phyloP scores from a whole-genome alignment of 1,140 invertebrate genomes.

The Armadillidium nasatum region DNA sequence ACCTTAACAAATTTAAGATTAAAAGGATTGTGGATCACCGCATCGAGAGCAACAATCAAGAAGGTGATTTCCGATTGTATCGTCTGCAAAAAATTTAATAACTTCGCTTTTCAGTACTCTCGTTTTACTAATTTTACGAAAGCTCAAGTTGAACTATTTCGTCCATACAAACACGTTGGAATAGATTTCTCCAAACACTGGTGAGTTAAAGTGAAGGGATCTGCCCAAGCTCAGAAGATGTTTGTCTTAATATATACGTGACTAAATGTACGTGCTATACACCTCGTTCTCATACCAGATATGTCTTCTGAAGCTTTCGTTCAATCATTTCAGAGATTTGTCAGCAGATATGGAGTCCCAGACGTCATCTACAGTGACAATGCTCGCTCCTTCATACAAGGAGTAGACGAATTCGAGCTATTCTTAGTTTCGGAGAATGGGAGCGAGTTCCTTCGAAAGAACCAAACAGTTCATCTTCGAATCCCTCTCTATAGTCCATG shows the following conservation, averaged over 20 bases:
- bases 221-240: not conserved
- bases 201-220: no score
- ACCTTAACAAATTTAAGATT: no score
- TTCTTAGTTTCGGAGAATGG: not conserved
- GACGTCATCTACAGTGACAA: not conserved
- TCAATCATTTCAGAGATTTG: not conserved
- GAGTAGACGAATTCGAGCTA: not conserved
- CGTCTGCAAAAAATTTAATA: no score
- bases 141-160: no score
- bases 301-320: not conserved
- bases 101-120: no score
- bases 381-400: not conserved
- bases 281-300: not conserved
- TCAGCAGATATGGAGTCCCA: slow-evolving; percentile 3
- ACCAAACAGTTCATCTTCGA: not conserved
- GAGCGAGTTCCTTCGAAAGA: not conserved
- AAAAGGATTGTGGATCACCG: no score
- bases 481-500: slow-evolving; percentile 1
- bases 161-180: no score
- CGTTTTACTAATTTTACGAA: no score
- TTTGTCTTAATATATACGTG: not conserved
- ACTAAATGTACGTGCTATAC: not conserved
- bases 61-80: no score
- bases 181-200: no score
- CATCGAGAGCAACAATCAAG: no score